These are phyloP conservation scores for Forbesichthys agassizii DNA, from an alignment of 2,113 vertebrate species.

Conservation along the genomic window DNA sequence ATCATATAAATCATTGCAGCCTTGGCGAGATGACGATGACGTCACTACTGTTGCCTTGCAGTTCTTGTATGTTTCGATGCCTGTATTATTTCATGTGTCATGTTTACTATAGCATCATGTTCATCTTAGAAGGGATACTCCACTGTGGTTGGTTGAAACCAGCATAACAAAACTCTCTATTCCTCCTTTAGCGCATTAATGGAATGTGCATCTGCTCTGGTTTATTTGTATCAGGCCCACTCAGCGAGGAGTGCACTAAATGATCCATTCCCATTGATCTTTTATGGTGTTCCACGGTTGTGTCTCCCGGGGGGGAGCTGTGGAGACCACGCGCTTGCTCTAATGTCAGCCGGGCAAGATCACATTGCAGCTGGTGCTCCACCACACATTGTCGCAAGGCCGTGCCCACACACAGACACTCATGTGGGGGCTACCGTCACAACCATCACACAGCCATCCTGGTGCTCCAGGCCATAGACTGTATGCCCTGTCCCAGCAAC, in stretches of 20 bases:
- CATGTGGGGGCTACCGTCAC: not conserved
- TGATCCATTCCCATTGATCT: slow-evolving; percentile 6
- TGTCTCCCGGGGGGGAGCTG: not conserved
- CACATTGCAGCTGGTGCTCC: slow-evolving; percentile 10
- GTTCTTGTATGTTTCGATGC: not conserved
- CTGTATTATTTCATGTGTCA: too few species aligned
- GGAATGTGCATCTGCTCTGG: not conserved
- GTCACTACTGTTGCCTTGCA: not conserved
- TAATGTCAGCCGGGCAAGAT: slow-evolving; percentile 16
- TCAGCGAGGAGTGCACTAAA: not conserved
- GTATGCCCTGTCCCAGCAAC: not conserved
- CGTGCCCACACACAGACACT: too few species aligned
- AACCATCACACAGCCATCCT: not conserved
- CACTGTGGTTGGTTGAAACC: too few species aligned
- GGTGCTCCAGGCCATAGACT: not conserved
- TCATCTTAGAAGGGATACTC: too few species aligned
- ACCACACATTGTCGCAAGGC: slow-evolving; percentile 14
- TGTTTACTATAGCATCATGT: too few species aligned
- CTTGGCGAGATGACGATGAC: not conserved
- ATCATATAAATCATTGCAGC: not conserved
- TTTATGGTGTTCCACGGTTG: slow-evolving; percentile 8
- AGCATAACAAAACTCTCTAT: too few species aligned
- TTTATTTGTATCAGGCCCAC: not conserved
- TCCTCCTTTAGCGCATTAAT: too few species aligned
- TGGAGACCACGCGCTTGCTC: slow-evolving; percentile 4